Percentiles rank a stretch among this genome's conserved stretches.
Evolutionary conservation across 2,113 vertebrate genomes (phyloP).

Genomic region (Protomyctophum bolini): DNA sequence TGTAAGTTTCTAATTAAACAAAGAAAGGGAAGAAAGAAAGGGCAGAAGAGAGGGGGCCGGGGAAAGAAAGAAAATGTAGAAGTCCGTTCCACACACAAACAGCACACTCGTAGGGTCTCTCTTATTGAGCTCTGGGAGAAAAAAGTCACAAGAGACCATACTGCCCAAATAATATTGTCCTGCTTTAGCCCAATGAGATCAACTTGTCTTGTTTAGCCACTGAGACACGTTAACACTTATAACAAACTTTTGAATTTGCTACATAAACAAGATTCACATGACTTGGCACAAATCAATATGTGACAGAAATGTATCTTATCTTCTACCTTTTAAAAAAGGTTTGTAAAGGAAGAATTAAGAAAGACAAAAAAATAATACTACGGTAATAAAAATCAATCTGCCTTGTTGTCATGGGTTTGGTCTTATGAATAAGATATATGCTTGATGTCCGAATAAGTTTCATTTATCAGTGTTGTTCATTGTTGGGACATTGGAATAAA

Average conservation of each 20-base stretch:
- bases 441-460: slow-evolving; percentile 86
- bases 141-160: too few relatives aligned
- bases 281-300: slow-evolving; percentile 76
- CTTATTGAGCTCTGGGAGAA: too few relatives aligned
- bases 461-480: background rate
- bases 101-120: too few relatives aligned
- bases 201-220: slow-evolving; percentile 57
- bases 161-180: too few relatives aligned
- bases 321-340: slow-evolving; percentile 75
- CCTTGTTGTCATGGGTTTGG: slow-evolving; percentile 86
- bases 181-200: too few relatives aligned
- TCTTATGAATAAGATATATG: slow-evolving; percentile 97
- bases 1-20: too few relatives aligned
- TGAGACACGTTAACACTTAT: slow-evolving; percentile 66
- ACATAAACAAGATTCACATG: slow-evolving; percentile 74
- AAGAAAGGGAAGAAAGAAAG: too few relatives aligned
- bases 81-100: too few relatives aligned
- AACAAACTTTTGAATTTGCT: slow-evolving; percentile 72
- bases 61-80: too few relatives aligned
- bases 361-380: slow-evolving; percentile 51
- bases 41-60: too few relatives aligned
- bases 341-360: slow-evolving; percentile 54
- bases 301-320: too few relatives aligned
- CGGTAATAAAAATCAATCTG: slow-evolving; percentile 77
- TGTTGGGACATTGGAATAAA: slow-evolving; percentile 8